Evolutionary conservation across 2,113 vertebrate genomes (phyloP).

Genomic region (Echinops telfairi): DNA sequence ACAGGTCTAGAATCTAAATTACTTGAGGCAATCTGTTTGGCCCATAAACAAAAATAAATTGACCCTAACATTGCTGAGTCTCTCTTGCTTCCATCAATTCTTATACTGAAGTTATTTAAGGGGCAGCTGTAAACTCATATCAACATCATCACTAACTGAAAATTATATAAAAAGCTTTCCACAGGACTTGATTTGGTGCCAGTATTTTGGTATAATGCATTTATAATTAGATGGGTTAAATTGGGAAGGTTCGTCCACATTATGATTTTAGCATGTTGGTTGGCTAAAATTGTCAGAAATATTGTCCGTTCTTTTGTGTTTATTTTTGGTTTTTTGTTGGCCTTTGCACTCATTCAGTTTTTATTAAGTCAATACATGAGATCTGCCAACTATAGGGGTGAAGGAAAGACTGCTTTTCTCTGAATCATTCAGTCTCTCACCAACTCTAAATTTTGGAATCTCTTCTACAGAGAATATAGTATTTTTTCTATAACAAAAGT

Average conservation of each 20-base stretch:
- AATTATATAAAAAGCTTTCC: conserved; percentile 40
- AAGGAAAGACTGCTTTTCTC: neutral
- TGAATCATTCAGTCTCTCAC: neutral
- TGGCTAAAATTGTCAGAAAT: conserved; percentile 12
- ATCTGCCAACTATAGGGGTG: neutral
- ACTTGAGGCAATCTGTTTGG: neutral
- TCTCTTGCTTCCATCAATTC: neutral
- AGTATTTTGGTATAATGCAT: neutral
- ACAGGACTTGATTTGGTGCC: conserved; percentile 3
- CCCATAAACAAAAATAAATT: neutral
- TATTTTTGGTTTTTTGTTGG: neutral
- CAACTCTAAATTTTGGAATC: neutral
- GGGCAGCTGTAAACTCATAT: neutral
- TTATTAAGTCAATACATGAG: conserved; percentile 4
- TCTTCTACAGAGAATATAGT: neutral
- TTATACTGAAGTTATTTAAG: neutral
- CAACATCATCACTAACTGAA: conserved; percentile 25
- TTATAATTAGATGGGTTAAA: conserved; percentile 47
- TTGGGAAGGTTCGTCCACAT: neutral
- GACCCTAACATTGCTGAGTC: neutral
- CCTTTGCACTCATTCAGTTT: neutral
- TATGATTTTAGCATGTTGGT: conserved; percentile 27
- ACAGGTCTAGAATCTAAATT: neutral
- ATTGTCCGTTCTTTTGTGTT: conserved; percentile 2
- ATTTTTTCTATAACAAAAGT: conserved; percentile 6